phyloP scores from a whole-genome alignment of 1,140 invertebrate genomes.

The Drosophila oshimai region DNA sequence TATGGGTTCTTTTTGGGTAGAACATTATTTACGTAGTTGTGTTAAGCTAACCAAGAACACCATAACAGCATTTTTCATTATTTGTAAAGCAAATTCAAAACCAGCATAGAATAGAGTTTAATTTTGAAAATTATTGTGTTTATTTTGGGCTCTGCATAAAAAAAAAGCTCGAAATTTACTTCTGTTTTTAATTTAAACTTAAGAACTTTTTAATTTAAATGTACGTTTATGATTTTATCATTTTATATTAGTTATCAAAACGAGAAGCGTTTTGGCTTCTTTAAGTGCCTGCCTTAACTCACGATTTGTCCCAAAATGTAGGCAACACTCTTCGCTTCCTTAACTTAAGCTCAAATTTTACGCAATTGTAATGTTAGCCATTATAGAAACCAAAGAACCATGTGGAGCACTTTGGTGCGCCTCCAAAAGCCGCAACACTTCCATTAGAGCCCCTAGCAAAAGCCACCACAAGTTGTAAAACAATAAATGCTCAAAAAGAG shows the following conservation, averaged over 20 bases:
- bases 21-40: conserved; percentile 38
- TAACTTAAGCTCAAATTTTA: neutral
- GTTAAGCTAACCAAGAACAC: conserved; percentile 30
- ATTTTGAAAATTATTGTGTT: conserved; percentile 8
- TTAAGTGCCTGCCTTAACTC: neutral
- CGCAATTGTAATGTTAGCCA: conserved; percentile 7
- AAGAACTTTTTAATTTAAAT: neutral
- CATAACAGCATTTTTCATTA: conserved; percentile 4
- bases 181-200: neutral
- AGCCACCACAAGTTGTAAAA: conserved; percentile 29
- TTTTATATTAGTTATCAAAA: too few relatives aligned
- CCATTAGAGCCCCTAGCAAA: neutral
- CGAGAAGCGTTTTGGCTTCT: neutral
- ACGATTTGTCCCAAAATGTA: conserved; percentile 3
- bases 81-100: conserved; percentile 2
- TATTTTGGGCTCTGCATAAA: neutral
- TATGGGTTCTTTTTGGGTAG: neutral
- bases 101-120: neutral
- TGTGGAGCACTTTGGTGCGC: neutral
- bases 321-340: conserved; percentile 10
- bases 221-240: neutral
- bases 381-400: neutral
- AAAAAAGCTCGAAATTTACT: neutral
- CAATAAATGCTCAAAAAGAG: conserved; percentile 51
- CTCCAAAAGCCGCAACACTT: conserved; percentile 6